Conservation (phyloP, 1,140 invertebrate genomes). For the Hormaphis cornu region DNA sequence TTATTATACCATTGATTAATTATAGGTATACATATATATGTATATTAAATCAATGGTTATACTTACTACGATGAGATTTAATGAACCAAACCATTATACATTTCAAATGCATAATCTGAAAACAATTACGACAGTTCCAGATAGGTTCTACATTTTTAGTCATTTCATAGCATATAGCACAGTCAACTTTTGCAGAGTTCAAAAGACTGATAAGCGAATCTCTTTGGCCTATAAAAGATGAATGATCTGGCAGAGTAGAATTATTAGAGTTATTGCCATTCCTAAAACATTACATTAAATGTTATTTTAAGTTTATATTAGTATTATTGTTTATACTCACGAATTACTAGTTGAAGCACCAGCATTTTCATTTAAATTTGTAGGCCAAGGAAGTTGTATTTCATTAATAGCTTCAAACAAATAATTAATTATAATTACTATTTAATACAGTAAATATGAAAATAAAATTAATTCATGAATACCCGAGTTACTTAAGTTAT, state of each 20-base stretch:
- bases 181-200: constrained; percentile 68
- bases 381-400: background rate
- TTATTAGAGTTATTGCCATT: background rate
- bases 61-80: constrained; percentile 60
- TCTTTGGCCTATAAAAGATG: constrained; percentile 48
- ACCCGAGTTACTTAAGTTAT: no score
- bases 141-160: constrained; percentile 67
- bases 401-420: background rate
- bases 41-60: background rate
- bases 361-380: background rate
- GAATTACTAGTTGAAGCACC: background rate
- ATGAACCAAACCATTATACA: constrained; percentile 87
- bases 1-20: no score
- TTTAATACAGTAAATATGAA: no score
- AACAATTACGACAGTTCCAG: constrained; percentile 86
- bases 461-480: no score
- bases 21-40: no score
- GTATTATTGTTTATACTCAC: background rate
- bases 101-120: constrained; percentile 78
- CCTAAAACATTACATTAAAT: background rate
- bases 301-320: background rate
- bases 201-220: constrained; percentile 74
- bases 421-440: no score
- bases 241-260: constrained; percentile 36
- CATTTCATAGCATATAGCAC: constrained; percentile 82